These are phyloP conservation scores for Drosophila teissieri DNA, from an alignment of 1,140 invertebrate genomes.

Conservation along the genomic window DNA sequence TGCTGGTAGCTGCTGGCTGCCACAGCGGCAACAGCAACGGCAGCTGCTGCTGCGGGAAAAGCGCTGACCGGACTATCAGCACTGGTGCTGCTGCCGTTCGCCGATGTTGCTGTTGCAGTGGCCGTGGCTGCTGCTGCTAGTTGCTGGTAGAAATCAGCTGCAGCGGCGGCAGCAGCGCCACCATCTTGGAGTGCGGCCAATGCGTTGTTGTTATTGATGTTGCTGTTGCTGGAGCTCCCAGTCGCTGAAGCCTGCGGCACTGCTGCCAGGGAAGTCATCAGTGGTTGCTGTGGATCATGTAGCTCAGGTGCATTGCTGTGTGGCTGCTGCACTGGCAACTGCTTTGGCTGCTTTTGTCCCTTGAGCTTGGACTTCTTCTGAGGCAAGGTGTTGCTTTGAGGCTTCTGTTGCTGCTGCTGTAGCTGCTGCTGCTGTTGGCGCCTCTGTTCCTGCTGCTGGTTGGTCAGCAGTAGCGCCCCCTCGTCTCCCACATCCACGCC, in stretches of 20 bases:
- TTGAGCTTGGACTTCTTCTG: constrained; percentile 79
- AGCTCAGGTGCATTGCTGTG: constrained; percentile 40
- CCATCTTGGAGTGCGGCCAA: constrained; percentile 74
- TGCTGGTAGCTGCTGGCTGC: constrained; percentile 69
- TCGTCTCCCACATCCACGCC: constrained; percentile 81
- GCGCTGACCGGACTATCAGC: constrained; percentile 29
- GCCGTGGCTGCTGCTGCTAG: constrained; percentile 61
- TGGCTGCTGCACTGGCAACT: constrained; percentile 58
- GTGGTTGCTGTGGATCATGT: constrained; percentile 40
- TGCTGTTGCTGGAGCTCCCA: constrained; percentile 43
- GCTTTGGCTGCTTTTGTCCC: constrained; percentile 81
- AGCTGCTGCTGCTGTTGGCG: constrained; percentile 42
- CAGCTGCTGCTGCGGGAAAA: constrained; percentile 70
- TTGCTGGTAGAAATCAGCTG: constrained; percentile 74
- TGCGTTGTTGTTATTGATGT: constrained; percentile 58
- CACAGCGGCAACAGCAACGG: constrained; percentile 64
- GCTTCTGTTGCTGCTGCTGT: constrained; percentile 39
- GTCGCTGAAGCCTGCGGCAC: constrained; percentile 49
- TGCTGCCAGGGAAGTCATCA: constrained; percentile 77
- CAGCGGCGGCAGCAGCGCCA: constrained; percentile 67
- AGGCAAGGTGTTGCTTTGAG: constrained; percentile 70
- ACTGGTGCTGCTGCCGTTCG: constrained; percentile 15
- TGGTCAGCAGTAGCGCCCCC: constrained; percentile 66
- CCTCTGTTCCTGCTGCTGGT: constrained; percentile 54
- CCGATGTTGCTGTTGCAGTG: constrained; percentile 25